Base-by-base conservation (phyloP, 2,888 invertebrate species). In the Eudemis profundana region DNA sequence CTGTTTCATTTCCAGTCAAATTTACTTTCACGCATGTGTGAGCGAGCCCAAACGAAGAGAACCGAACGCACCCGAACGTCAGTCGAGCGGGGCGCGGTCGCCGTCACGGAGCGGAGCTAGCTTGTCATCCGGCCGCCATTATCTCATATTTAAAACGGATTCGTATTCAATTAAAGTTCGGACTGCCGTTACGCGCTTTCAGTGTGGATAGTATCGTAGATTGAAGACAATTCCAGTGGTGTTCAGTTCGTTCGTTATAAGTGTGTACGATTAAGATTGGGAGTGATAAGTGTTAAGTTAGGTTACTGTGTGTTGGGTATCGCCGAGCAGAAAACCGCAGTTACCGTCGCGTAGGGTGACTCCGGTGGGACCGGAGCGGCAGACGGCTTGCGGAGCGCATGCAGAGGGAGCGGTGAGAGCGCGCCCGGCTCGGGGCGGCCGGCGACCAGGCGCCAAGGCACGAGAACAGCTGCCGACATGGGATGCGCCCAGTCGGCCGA, bases 401-500 rank as follows among this genome's bases (percentile, higher is more conserved):
- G 89, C 92, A 85, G 90, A 90, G 84, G 89, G 90, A 89, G 93
- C 93, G 93, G 93, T 93, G 93, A 93, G 87, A 93, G 90, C 93
- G 92, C 93, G 93, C 93, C 90, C 88, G 90, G 86, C 90, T 93
- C 90, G 90, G 89, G 87, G 85, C 85, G 89, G 87, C 87, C 87
- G 90, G 90, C 90, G 86, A 88, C 90, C 86, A 88, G 88, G 87
- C 88, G 90, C 86, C 84, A 84, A 89, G 87, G 84, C 83, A 80
- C 82, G 84, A 82, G 82, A 86, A 93, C 90, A 89, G 88, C 91
- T 85, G 88, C 92, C 91, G 91, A 87, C 86, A 99, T 99, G 99
- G 99, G 99, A 94, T 99, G 99, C 95, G 98, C 99, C 92, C 97
- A 99, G 96, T 99, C 98, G 93, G 98, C 99, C 81, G 99, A 99